Conservation (phyloP, 1,140 invertebrate genomes). For the Parasteatoda tepidariorum region DNA sequence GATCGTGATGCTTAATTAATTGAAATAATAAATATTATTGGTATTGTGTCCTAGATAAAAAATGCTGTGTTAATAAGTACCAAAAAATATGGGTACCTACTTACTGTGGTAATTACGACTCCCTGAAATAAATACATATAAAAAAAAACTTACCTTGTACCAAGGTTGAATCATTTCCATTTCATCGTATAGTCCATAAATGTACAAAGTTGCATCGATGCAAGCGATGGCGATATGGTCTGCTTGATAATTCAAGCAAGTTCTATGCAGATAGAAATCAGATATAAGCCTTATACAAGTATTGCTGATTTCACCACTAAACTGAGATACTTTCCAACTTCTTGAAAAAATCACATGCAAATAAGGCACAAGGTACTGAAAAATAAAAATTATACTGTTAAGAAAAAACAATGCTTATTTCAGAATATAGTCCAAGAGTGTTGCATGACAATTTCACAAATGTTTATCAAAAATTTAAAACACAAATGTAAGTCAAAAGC, state of each 20-base stretch:
- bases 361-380: slow-evolving; percentile 3
- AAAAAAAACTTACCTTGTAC: slow-evolving; percentile 12
- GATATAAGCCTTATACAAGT: not conserved
- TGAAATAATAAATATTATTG: no score
- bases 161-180: not conserved
- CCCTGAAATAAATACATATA: no score
- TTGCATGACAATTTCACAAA: no score
- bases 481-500: no score
- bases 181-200: not conserved
- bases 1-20: no score
- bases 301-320: not conserved
- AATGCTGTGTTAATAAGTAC: no score
- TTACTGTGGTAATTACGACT: no score
- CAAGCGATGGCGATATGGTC: slow-evolving; percentile 13
- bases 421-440: no score
- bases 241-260: slow-evolving; percentile 12
- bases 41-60: no score
- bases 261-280: slow-evolving; percentile 8
- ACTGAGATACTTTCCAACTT: not conserved
- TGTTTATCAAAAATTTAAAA: no score
- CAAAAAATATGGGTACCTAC: no score
- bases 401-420: no score
- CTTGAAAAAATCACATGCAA: not conserved
- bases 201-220: not conserved
- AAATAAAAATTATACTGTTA: not conserved